These are phyloP conservation scores for Cartodere bifasciata DNA, from an alignment of 2,888 invertebrate genomes.

Conservation along the genomic window DNA sequence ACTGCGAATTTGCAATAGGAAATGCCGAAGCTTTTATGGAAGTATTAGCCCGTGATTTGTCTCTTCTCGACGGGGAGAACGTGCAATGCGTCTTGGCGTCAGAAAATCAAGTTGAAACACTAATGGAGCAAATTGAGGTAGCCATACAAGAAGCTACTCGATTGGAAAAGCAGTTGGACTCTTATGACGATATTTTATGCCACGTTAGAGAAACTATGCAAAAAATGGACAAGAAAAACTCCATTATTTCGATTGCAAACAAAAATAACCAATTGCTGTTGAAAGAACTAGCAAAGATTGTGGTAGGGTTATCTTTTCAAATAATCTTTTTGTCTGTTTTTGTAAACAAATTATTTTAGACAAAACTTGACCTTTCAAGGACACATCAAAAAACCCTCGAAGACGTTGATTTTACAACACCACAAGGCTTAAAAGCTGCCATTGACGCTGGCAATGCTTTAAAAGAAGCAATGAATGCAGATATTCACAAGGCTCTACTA, in stretches of 20 bases:
- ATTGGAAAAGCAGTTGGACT: conserved; percentile 60
- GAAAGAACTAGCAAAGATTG: conserved; percentile 63
- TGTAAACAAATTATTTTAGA: conserved; percentile 29
- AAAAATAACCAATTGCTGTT: conserved; percentile 71
- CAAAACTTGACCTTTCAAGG: conserved; percentile 55
- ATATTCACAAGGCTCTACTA: conserved; percentile 49
- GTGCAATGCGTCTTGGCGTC: conserved; percentile 87
- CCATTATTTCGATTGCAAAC: conserved; percentile 73
- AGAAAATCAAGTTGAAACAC: conserved; percentile 61
- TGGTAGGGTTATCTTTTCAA: conserved; percentile 41
- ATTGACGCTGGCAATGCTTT: conserved; percentile 61
- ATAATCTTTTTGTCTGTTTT: conserved; percentile 4
- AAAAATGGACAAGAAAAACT: conserved; percentile 83
- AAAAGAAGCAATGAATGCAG: conserved; percentile 58
- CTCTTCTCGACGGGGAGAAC: conserved; percentile 79
- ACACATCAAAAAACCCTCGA: conserved; percentile 53
- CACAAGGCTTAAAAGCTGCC: conserved; percentile 47
- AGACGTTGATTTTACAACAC: conserved; percentile 58
- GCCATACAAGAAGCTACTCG: conserved; percentile 63
- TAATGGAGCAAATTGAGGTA: conserved; percentile 68
- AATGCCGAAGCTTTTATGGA: conserved; percentile 72
- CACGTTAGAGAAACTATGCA: conserved; percentile 82
- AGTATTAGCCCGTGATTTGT: conserved; percentile 70
- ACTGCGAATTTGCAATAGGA: conserved; percentile 79
- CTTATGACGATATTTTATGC: conserved; percentile 69